Base-by-base conservation (phyloP, 1,140 invertebrate genomes). In the Monochamus saltuarius region DNA sequence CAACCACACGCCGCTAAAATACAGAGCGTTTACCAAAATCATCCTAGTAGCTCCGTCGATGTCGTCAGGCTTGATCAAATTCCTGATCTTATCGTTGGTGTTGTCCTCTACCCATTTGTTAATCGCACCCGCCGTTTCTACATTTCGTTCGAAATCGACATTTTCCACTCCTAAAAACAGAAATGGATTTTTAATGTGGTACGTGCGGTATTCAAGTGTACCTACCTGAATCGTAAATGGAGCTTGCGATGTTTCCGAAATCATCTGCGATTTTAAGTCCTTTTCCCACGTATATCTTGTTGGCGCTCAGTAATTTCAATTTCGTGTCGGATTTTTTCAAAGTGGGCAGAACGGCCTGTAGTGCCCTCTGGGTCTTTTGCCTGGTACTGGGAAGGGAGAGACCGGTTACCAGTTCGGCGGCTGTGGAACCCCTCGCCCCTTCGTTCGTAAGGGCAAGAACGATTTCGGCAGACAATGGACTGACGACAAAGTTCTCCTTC, bases 21-120 rank as follows among this genome's bases (percentile, higher is more conserved):
- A 91, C 29, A 95, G 78, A 10, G 90, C 90, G 77, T 94, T 95
- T 0, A 91, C 77, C 1, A 95, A 77, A 7, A 95, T 81, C 13
- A 92, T 56, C 53, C 76, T 82, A 63, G 84, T 86, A 19, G 80
- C 68, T 9, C 73, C 64, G 55, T 79, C 66, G 1, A 90, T 75
- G 61, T 74, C 77, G 66, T 81, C 83, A 69, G 76, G 57, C 13
- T 77, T 66, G 29, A 93, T 76, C 8, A 91, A 72, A 69, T 90
- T 75, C 54, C 82, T 83, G 56, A 93, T 90, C 76, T 85, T 87
- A 37, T 87, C 75, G 60, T 87, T 83, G 0, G 91, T 94, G 70
- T 87, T 80, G 10, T 79, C 67, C 70, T 86, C 82, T 1, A 92
- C 86, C 89, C 88, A 92, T 14, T 70, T 56, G 69, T 92, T 92